These are phyloP conservation scores for Euborellia annulipes DNA, from an alignment of 1,140 invertebrate species.

Conservation along the genomic window DNA sequence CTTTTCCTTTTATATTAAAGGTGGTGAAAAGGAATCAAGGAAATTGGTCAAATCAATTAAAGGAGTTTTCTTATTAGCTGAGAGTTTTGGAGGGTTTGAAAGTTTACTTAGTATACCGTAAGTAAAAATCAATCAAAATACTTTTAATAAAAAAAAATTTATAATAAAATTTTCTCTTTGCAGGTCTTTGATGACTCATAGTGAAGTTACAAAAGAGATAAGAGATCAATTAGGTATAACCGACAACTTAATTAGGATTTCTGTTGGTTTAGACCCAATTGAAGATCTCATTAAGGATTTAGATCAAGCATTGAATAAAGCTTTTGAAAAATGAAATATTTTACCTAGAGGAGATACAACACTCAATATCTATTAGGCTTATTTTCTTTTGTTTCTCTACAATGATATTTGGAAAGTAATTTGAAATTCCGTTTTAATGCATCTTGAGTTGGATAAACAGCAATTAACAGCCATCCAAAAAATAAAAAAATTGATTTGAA, in stretches of 20 bases:
- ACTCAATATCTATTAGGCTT: too few relatives aligned
- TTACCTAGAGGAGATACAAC: too few relatives aligned
- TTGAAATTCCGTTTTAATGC: neutral
- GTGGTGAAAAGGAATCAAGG: slow-evolving; percentile 29
- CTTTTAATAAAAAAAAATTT: too few relatives aligned
- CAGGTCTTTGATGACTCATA: slow-evolving; percentile 65
- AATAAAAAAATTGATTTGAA: too few relatives aligned
- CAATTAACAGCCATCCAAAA: too few relatives aligned
- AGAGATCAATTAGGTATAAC: slow-evolving; percentile 63
- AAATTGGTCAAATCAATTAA: slow-evolving; percentile 61
- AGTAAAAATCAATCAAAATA: slow-evolving; percentile 26
- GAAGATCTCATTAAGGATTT: slow-evolving; percentile 78
- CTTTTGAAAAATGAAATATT: too few relatives aligned
- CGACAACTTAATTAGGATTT: slow-evolving; percentile 77
- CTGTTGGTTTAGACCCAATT: slow-evolving; percentile 78
- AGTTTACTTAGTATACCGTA: slow-evolving; percentile 76
- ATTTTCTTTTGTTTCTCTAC: too few relatives aligned
- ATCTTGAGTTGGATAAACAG: neutral
- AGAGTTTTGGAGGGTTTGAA: slow-evolving; percentile 91
- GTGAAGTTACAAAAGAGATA: slow-evolving; percentile 59
- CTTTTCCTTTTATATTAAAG: slow-evolving; percentile 38
- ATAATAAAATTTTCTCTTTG: slow-evolving; percentile 18
- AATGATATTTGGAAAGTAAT: neutral
- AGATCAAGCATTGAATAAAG: slow-evolving; percentile 49
- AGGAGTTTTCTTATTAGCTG: slow-evolving; percentile 75